These are phyloP conservation scores for Acridotheres tristis DNA, from an alignment of 2,797 vertebrate genomes.

Conservation along the genomic window DNA sequence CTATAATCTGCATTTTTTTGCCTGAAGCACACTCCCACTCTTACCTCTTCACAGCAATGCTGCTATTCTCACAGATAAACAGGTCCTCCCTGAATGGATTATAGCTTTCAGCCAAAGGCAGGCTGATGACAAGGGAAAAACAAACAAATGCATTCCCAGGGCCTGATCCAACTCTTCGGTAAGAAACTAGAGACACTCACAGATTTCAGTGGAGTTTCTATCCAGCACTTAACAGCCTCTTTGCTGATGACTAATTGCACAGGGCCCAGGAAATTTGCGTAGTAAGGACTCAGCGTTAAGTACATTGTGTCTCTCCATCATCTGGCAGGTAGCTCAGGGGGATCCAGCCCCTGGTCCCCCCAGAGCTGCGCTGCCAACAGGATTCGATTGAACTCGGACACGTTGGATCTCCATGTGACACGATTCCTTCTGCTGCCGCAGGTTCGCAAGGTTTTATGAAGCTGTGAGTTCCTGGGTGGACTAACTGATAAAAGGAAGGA, in stretches of 20 bases:
- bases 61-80: constrained; percentile 32
- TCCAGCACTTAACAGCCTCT: neutral
- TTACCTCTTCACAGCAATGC: constrained; percentile 20
- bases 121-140: constrained; percentile 13
- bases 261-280: neutral
- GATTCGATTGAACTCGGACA: rapidly evolving
- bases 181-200: neutral
- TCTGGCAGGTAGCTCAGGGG: neutral
- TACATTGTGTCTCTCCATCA: neutral
- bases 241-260: neutral
- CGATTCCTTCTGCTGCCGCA: neutral
- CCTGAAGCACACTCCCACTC: constrained; percentile 38
- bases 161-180: neutral
- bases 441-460: neutral
- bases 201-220: neutral
- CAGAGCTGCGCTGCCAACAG: rapidly evolving
- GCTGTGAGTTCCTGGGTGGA: neutral
- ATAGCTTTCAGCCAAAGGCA: constrained; percentile 16
- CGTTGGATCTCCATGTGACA: neutral
- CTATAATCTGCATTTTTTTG: constrained; percentile 36
- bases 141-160: constrained; percentile 46
- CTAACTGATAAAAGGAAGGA: neutral
- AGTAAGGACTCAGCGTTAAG: neutral
- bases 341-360: rapidly evolving
- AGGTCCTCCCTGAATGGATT: neutral